Percentiles rank a stretch among this genome's conserved stretches.
phyloP scores from a whole-genome alignment of 2,888 invertebrate species.

The Lasiommata megera region DNA sequence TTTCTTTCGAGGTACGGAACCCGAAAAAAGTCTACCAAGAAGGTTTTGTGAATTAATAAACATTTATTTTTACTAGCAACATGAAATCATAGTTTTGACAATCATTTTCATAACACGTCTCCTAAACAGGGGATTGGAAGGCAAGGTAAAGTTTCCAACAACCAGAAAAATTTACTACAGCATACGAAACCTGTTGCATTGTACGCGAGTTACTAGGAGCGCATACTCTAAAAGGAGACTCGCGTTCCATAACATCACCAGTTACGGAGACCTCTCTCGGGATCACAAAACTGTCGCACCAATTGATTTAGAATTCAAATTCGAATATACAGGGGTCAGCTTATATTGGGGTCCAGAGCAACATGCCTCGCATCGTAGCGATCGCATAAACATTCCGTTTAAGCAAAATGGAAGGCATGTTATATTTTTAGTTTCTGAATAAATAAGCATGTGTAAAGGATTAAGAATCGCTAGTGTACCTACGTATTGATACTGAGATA shows the following conservation, averaged over 20 bases:
- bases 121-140: no score
- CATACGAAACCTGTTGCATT: constrained; percentile 64
- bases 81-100: no score
- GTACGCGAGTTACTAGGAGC: constrained; percentile 72
- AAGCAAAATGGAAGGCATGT: neutral
- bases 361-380: constrained; percentile 2
- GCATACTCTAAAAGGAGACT: constrained; percentile 45
- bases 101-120: no score
- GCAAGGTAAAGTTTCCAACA: no score
- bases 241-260: neutral
- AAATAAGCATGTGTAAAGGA: constrained; percentile 4
- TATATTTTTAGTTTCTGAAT: constrained; percentile 9
- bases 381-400: constrained; percentile 2
- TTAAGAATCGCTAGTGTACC: neutral
- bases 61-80: no score
- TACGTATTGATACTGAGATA: no score
- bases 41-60: no score
- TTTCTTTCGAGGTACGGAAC: no score
- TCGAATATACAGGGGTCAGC: neutral
- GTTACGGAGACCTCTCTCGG: neutral
- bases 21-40: no score
- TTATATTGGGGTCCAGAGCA: neutral
- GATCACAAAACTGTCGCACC: neutral
- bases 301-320: neutral
- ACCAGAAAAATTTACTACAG: constrained; percentile 32